Conservation (phyloP, 2,888 invertebrate species). For the Tuta absoluta region DNA sequence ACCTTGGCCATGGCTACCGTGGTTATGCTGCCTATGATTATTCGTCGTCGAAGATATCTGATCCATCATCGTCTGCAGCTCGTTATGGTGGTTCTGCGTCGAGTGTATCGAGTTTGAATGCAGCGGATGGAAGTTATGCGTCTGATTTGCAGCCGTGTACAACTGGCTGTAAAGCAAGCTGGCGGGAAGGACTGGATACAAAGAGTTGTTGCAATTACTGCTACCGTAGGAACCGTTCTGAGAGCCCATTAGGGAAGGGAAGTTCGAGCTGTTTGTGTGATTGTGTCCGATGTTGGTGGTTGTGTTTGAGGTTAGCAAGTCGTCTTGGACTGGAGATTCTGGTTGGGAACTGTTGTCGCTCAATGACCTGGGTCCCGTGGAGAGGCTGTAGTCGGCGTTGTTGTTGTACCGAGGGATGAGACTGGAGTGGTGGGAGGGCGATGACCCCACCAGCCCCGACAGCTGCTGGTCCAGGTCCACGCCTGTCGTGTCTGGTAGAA, state of each 20-base stretch:
- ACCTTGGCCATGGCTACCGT: constrained; percentile 65
- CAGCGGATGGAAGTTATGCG: constrained; percentile 86
- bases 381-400: constrained; percentile 84
- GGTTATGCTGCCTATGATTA: constrained; percentile 75
- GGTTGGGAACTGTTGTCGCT: constrained; percentile 92
- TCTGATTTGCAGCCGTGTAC: constrained; percentile 89
- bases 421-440: constrained; percentile 80
- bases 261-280: constrained; percentile 82
- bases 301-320: constrained; percentile 84
- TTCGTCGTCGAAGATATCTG: constrained; percentile 86
- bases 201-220: constrained; percentile 86
- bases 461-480: constrained; percentile 88
- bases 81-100: constrained; percentile 84
- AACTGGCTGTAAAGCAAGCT: constrained; percentile 92
- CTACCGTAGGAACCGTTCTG: constrained; percentile 82
- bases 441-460: constrained; percentile 82
- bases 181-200: constrained; percentile 89
- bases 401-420: constrained; percentile 86
- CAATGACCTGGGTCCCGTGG: constrained; percentile 86
- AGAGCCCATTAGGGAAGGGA: constrained; percentile 83
- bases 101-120: constrained; percentile 84
- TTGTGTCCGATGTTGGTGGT: constrained; percentile 82
- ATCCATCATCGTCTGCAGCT: constrained; percentile 88
- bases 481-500: constrained; percentile 89
- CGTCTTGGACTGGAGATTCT: constrained; percentile 91